Evolutionary conservation across 2,113 vertebrate species (phyloP).

Genomic region (Vidua macroura): DNA sequence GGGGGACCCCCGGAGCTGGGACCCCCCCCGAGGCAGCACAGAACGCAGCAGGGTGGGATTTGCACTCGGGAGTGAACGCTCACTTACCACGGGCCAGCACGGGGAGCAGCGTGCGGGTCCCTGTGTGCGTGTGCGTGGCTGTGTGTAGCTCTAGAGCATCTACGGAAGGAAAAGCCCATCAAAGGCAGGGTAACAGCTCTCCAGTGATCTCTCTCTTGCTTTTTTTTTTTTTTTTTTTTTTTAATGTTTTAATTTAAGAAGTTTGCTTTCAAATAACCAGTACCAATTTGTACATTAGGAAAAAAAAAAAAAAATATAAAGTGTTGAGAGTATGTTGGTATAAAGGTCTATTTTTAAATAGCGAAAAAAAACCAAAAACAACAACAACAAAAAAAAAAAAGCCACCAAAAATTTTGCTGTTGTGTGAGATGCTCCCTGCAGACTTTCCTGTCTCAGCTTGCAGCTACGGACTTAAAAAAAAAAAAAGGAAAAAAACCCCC

Average conservation of each 20-base stretch:
- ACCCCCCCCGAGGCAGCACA: fast-evolving
- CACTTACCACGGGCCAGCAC: neutral
- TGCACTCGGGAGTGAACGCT: fast-evolving
- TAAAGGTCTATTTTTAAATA: neutral
- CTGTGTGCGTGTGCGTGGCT: neutral
- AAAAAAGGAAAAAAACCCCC: neutral
- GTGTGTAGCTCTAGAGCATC: neutral
- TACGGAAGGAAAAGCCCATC: neutral
- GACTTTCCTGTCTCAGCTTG: conserved; percentile 41
- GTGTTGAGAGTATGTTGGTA: neutral
- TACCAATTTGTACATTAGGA: neutral
- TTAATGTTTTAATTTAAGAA: neutral
- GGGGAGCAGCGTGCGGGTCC: neutral
- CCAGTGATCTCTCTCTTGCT: neutral
- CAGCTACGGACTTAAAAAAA: neutral
- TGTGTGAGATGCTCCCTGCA: conserved; percentile 31
- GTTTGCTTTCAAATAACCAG: conserved; percentile 44
- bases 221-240: neutral
- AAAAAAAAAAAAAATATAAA: neutral
- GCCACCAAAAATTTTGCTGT: neutral
- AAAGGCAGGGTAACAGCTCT: neutral
- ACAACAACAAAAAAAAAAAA: too few species aligned
- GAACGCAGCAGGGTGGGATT: neutral
- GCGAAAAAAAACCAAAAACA: neutral
- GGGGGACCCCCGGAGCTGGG: neutral